Percentiles rank a stretch among this genome's conserved stretches.
These are phyloP conservation scores for Lordiphosa fenestrarum DNA, from an alignment of 2,888 invertebrate genomes.

Conservation along the genomic window DNA sequence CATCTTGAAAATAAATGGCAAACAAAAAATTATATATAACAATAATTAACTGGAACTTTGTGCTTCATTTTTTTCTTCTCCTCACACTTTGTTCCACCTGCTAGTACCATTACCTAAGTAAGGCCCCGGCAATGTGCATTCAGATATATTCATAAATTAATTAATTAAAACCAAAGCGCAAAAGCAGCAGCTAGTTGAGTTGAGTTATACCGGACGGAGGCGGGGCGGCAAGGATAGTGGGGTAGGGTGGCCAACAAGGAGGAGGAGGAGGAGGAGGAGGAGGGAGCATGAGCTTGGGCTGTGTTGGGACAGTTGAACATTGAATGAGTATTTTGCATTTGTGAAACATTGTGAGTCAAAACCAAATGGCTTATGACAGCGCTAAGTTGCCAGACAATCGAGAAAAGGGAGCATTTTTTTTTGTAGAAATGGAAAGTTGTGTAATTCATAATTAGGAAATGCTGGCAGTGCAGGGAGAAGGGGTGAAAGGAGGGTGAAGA, in stretches of 20 bases:
- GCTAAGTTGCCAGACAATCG: conserved; percentile 8
- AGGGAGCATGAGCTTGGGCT: not conserved
- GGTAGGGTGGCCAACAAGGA: not conserved
- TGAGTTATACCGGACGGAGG: conserved; percentile 13
- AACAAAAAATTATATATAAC: not conserved
- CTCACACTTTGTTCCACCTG: not conserved
- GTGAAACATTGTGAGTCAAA: conserved; percentile 39
- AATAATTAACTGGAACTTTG: conserved; percentile 4
- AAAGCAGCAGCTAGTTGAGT: conserved; percentile 19
- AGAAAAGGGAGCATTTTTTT: not conserved
- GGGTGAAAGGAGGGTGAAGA: too few species aligned
- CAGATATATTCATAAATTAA: conserved; percentile 72
- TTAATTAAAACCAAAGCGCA: conserved; percentile 54
- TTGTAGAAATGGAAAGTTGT: too few species aligned
- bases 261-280: too few species aligned
- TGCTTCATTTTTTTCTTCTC: not conserved
- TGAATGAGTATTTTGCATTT: conserved; percentile 60
- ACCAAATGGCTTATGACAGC: conserved; percentile 9
- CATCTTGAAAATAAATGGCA: conserved; percentile 3
- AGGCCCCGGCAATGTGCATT: conserved; percentile 11
- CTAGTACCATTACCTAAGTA: conserved; percentile 1
- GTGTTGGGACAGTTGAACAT: conserved; percentile 52
- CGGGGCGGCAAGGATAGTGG: not conserved
- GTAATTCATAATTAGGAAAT: too few species aligned
- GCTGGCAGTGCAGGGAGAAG: too few species aligned